Percentiles rank a stretch among this genome's conserved stretches.
Conservation (phyloP, 2,888 invertebrate genomes). For the Drosophila multiciliata region DNA sequence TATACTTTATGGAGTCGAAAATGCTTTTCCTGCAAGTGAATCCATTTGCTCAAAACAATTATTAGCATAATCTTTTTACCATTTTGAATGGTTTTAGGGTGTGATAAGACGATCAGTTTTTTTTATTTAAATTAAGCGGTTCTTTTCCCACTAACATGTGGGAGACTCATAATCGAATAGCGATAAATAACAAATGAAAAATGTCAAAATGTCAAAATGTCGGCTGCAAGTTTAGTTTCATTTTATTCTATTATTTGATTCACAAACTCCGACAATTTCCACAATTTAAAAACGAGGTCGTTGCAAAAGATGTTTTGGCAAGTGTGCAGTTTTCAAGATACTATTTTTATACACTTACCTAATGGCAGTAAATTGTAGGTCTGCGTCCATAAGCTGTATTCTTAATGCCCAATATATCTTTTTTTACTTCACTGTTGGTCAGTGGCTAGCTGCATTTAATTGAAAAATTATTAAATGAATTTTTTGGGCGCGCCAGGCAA, state of each 20-base stretch:
- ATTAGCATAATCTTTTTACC: not conserved
- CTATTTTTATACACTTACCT: slow-evolving; percentile 53
- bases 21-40: not conserved
- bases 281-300: not conserved
- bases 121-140: not conserved
- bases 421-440: slow-evolving; percentile 41
- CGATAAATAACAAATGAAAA: not conserved
- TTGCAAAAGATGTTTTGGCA: not conserved
- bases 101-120: not conserved
- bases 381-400: slow-evolving; percentile 25
- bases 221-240: not conserved
- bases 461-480: slow-evolving; percentile 78
- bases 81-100: not conserved
- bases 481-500: slow-evolving; percentile 57
- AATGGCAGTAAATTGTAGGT: slow-evolving; percentile 74
- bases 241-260: not conserved
- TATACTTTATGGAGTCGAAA: not conserved
- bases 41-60: not conserved
- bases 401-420: slow-evolving; percentile 28
- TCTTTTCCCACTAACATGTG: not conserved
- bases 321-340: slow-evolving; percentile 20
- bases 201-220: not conserved
- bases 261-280: not conserved
- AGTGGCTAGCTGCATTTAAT: slow-evolving; percentile 75
- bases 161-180: not conserved